Evolutionary conservation across 2,888 invertebrate species (phyloP), one percentile per base, ranked within the genome.

Genomic region (Heliconius sara): DNA sequence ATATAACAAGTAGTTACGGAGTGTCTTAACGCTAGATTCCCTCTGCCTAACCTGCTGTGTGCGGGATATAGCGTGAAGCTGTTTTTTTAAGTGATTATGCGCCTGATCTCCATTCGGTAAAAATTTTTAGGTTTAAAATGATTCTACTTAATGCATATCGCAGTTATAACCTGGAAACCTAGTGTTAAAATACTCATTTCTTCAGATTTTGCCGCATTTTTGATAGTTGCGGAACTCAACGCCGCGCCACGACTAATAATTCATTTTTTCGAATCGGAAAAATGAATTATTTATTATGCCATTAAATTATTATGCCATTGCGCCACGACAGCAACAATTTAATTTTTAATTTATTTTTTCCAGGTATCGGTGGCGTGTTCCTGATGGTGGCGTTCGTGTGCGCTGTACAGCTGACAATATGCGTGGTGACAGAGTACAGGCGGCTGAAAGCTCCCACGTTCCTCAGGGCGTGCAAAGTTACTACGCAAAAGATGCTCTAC

Each of bases 401-500:
- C 87, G 96, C 98, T 25, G 96, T 98, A 70, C 98, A 98, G 92
- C 95, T 99, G 83, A 96, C 98, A 79, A 97, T 98, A 92, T 98
- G 98, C 90, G 96, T 98, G 82, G 96, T 97, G 75, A 96, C 97
- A 22, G 98, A 98, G 92, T 98, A 98, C 95, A 96, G 97, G 85
- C 96, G 97, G 83, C 96, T 98, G 89, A 98, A 98, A 92, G 97
- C 97, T 76, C 98, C 98, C 0, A 97, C 97, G 13, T 96, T 98
- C 86, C 91, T 98, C 19, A 96, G 97, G 76, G 98, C 98, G 19
- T 98, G 98, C 89, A 96, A 97, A 87, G 96, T 98, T 80, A 99
- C 98, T 84, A 98, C 97, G 39, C 98, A 98, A 91, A 99, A 99
- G 95, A 95, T 98, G 88, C 96, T 99, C 71, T 98, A 98, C 88